These are phyloP conservation scores for Poeciliopsis prolifica DNA, from an alignment of 2,113 vertebrate species.

Conservation along the genomic window DNA sequence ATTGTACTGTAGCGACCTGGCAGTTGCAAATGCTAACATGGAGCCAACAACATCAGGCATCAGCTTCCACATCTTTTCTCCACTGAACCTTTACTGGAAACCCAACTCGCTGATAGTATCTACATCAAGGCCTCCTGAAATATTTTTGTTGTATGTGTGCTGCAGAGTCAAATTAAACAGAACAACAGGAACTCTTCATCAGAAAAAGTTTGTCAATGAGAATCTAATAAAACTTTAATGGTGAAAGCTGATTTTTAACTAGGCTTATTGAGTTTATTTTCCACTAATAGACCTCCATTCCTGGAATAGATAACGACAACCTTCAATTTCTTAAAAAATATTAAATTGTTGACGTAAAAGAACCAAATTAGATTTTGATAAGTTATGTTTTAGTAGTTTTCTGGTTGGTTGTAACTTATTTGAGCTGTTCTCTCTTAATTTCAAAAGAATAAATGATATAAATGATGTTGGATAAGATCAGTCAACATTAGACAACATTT, in stretches of 20 bases:
- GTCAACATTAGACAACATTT: no score
- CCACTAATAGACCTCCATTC: no score
- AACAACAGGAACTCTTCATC: neutral
- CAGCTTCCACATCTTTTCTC: neutral
- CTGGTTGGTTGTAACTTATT: no score
- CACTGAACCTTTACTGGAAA: neutral
- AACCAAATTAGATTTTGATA: no score
- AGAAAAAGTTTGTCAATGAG: neutral
- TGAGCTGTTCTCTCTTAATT: no score
- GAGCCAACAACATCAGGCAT: slow-evolving; percentile 1
- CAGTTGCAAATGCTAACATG: neutral
- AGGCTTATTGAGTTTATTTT: neutral
- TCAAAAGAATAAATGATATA: neutral
- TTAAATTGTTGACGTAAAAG: no score
- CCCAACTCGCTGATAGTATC: neutral
- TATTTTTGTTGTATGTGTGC: neutral
- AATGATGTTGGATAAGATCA: neutral
- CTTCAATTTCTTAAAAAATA: no score
- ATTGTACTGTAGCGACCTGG: neutral
- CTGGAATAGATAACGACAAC: no score
- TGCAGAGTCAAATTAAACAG: neutral
- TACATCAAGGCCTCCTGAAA: neutral
- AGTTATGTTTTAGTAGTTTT: no score
- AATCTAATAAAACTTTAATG: neutral
- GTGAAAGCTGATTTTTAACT: neutral